Evolutionary conservation across 2,113 vertebrate species (phyloP).

Genomic region (Erinaceus europaeus): DNA sequence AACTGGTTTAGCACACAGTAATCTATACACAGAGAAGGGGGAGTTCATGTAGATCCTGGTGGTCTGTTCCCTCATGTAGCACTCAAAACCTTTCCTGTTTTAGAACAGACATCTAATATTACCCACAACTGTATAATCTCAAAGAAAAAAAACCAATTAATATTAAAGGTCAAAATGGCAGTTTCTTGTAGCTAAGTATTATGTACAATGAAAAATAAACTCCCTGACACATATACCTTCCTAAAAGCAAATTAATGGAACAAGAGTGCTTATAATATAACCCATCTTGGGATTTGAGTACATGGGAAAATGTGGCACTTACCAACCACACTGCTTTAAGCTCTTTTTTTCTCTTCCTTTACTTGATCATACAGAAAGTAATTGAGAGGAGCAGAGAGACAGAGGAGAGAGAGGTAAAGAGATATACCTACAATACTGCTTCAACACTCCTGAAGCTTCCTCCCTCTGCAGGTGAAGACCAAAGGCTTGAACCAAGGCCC

Average conservation of each 20-base stretch:
- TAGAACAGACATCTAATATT: background rate
- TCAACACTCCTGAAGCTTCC: too few species aligned
- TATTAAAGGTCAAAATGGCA: constrained; percentile 5
- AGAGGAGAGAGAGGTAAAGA: too few species aligned
- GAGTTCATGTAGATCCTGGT: background rate
- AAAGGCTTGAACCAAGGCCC: too few species aligned
- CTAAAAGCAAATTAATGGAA: constrained; percentile 11
- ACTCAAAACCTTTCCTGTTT: background rate
- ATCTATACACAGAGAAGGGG: background rate
- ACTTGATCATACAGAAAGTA: too few species aligned
- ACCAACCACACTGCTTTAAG: background rate
- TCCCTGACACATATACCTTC: background rate
- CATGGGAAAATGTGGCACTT: background rate
- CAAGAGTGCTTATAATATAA: background rate
- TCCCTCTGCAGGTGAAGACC: too few species aligned
- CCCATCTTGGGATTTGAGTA: background rate
- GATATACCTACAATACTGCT: too few species aligned
- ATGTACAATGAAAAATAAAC: constrained; percentile 5
- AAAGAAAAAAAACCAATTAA: constrained; percentile 3
- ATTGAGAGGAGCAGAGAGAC: too few species aligned
- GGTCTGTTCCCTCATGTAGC: background rate
- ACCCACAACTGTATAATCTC: background rate
- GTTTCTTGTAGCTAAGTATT: background rate
- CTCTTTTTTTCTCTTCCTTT: background rate
- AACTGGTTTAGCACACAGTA: background rate